These are phyloP conservation scores for Epirrhoe alternata DNA, from an alignment of 2,888 invertebrate species.

Conservation along the genomic window DNA sequence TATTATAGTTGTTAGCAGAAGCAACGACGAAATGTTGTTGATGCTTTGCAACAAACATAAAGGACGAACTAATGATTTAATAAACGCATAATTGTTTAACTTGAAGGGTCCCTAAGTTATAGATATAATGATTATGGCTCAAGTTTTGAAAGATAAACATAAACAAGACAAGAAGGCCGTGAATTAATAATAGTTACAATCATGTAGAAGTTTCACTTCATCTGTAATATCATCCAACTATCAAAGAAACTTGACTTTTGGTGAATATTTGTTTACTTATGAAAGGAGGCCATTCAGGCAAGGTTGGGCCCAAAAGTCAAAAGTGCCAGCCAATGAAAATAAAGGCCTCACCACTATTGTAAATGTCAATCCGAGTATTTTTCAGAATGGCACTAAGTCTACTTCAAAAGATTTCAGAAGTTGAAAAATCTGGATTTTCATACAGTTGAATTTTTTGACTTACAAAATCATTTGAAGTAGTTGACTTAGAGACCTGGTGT, in stretches of 20 bases:
- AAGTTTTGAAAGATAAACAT: slow-evolving; percentile 55
- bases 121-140: slow-evolving; percentile 49
- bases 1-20: slow-evolving; percentile 1
- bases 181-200: slow-evolving; percentile 6
- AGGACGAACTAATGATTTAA: slow-evolving; percentile 39
- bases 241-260: not conserved
- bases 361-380: too few species aligned
- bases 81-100: slow-evolving; percentile 39
- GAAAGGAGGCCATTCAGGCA: too few species aligned
- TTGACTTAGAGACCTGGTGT: too few species aligned
- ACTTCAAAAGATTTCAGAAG: too few species aligned
- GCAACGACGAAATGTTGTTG: slow-evolving; percentile 11
- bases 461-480: too few species aligned
- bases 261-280: too few species aligned
- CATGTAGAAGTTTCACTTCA: slow-evolving; percentile 9
- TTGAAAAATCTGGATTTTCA: too few species aligned
- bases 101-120: slow-evolving; percentile 38
- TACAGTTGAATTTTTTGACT: too few species aligned
- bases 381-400: too few species aligned
- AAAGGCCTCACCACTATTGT: too few species aligned
- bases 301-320: too few species aligned
- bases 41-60: slow-evolving; percentile 26
- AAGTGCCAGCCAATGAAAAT: too few species aligned
- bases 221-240: not conserved
- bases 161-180: slow-evolving; percentile 64